Evolutionary conservation across 64 coral and sea anemone species (phyloP), one percentile per base, ranked within the genome.

Genomic region (Montipora sp.): DNA sequence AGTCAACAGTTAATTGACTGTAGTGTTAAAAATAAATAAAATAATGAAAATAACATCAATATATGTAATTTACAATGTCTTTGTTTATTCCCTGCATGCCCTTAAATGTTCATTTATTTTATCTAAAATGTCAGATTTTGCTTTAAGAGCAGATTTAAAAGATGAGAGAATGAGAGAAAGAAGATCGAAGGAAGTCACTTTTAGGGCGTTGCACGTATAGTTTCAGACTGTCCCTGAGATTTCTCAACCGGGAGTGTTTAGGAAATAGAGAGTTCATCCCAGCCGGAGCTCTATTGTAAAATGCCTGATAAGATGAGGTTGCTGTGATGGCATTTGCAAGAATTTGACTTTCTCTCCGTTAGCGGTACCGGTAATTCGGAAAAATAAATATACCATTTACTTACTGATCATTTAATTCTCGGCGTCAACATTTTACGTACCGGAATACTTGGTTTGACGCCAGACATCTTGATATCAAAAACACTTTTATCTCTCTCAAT

Each of bases 371-470:
- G 36, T 36, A 36, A 36, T 36, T 36, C 36, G 36, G 36, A 36
- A 36, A 36, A 36, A 36, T 36, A 36, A 36, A 36, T 36, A 36
- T 36, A 36, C 2, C 36, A 36, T 36, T 36, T 36, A 36, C 36
- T 36, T 36, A 36, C 36, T 36, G 36, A 36, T 36, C 36, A 36
- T 36, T 36, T 36, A 36, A 36, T 36, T 36, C 36, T 36, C 36
- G 36, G 36, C 2, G 36, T 36, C 36, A 36, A 36, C 2, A 36
- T 80, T 46, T 59, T 87, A 95, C 93, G 36, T 36, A 36, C 36
- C 93, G 93, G 89, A 21, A 95, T 87, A 23, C 20, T 80, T 49
- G 93, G 93, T 16, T 91, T 95, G n/a, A 47, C 74, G 47, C 93
- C 93, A 44, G 58, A 49, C 66, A 68, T 71, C 55, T 89, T 86